Evolutionary conservation across 2,888 invertebrate species (phyloP).

Genomic region (Phengaris alcon): DNA sequence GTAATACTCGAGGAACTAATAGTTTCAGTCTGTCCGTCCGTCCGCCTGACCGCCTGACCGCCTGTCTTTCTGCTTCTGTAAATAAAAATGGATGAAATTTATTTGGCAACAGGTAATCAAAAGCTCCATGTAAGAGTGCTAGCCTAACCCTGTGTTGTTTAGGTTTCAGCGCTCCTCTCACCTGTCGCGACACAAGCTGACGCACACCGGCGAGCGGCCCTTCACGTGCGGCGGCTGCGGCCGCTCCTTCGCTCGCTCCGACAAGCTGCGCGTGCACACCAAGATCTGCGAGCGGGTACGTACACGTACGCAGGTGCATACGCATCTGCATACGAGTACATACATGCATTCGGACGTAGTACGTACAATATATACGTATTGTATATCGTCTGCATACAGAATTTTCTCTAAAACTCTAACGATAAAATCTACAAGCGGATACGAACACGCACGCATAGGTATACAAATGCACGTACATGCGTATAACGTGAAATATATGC

Average conservation of each 20-base stretch:
- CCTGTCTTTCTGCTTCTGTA: too few species aligned
- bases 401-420: background rate
- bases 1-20: too few species aligned
- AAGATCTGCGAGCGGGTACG: slow-evolving; percentile 77
- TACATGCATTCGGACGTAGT: background rate
- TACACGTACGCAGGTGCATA: slow-evolving; percentile 17
- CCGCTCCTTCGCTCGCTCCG: slow-evolving; percentile 84
- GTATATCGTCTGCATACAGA: background rate
- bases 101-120: too few species aligned
- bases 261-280: slow-evolving; percentile 84
- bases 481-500: background rate
- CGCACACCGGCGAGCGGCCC: slow-evolving; percentile 85
- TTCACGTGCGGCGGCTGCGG: slow-evolving; percentile 84
- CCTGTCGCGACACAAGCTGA: slow-evolving; percentile 83
- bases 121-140: too few species aligned
- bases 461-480: background rate
- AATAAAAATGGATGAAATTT: too few species aligned
- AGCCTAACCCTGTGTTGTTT: background rate
- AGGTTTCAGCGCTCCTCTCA: slow-evolving; percentile 85
- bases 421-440: background rate
- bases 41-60: too few species aligned
- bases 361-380: background rate
- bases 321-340: background rate
- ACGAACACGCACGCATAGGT: background rate
- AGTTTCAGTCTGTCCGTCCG: too few species aligned